Conservation (phyloP, 2,888 invertebrate genomes). For the Tortrix viridana region DNA sequence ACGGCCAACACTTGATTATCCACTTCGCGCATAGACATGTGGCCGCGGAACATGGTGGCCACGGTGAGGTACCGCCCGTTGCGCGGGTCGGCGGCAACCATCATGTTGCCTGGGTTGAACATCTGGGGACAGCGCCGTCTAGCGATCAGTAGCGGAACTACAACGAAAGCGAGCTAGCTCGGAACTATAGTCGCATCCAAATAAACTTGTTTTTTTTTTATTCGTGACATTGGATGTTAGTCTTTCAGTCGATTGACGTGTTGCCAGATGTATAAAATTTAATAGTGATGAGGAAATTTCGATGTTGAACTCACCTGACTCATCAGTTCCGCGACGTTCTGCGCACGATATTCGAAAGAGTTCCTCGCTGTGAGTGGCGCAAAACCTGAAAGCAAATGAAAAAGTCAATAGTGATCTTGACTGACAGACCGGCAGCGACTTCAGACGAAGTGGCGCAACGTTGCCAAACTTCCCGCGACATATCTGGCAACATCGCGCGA, state of each 20-base stretch:
- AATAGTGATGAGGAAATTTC: too few relatives aligned
- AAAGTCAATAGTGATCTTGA: too few relatives aligned
- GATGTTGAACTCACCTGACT: constrained; percentile 73
- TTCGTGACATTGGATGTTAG: too few relatives aligned
- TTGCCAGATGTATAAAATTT: too few relatives aligned
- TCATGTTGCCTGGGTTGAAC: constrained; percentile 94
- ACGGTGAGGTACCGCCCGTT: constrained; percentile 93
- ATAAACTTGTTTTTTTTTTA: too few relatives aligned
- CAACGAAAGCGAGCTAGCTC: too few relatives aligned
- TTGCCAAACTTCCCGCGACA: too few relatives aligned
- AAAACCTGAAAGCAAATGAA: constrained; percentile 75
- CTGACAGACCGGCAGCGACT: too few relatives aligned
- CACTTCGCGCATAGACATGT: constrained; percentile 94
- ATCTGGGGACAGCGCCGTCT: constrained; percentile 64
- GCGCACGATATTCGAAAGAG: constrained; percentile 88
- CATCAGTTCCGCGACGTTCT: constrained; percentile 91
- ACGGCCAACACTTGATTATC: constrained; percentile 91
- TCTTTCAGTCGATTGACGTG: too few relatives aligned
- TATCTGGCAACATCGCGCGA: too few relatives aligned
- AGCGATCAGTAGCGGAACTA: background rate
- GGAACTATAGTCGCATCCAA: too few relatives aligned
- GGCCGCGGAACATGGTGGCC: constrained; percentile 90
- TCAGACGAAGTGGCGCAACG: too few relatives aligned
- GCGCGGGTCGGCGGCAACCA: constrained; percentile 93
- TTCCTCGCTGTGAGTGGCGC: constrained; percentile 91